These are phyloP conservation scores for Thecophora atra DNA, from an alignment of 2,888 invertebrate species.

Conservation along the genomic window DNA sequence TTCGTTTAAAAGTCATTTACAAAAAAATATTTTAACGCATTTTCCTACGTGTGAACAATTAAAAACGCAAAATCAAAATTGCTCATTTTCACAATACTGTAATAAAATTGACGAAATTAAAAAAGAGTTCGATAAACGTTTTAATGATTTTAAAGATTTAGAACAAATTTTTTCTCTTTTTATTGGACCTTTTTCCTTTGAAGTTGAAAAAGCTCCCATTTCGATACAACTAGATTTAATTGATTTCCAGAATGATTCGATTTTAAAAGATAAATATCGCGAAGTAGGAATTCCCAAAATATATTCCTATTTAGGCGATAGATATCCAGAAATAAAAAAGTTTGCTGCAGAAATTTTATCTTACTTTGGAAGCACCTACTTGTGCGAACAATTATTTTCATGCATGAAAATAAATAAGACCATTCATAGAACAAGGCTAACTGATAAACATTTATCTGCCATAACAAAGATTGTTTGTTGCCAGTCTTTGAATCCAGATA, in stretches of 20 bases:
- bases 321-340: conserved; percentile 10
- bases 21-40: conserved; percentile 3
- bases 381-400: conserved; percentile 10
- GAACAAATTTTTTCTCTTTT: too few relatives aligned
- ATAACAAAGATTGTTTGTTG: too few relatives aligned
- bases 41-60: conserved; percentile 2
- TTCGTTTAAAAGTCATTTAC: conserved; percentile 4
- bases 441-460: conserved; percentile 10
- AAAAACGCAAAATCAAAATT: conserved; percentile 5
- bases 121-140: too few relatives aligned
- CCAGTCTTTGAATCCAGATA: too few relatives aligned
- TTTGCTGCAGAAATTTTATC: conserved; percentile 10
- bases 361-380: conserved; percentile 10
- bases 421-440: conserved; percentile 7
- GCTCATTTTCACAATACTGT: too few relatives aligned
- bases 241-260: conserved; percentile 5
- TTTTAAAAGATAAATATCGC: conserved; percentile 10
- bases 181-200: conserved; percentile 5
- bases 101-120: too few relatives aligned
- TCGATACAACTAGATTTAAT: conserved; percentile 4
- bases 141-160: too few relatives aligned
- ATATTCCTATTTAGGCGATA: conserved; percentile 10
- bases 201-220: too few relatives aligned
- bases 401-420: conserved; percentile 10
- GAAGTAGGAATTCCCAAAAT: conserved; percentile 10